Conservation (phyloP, 2,888 invertebrate genomes). For the Ommatoiulus sabulosus region DNA sequence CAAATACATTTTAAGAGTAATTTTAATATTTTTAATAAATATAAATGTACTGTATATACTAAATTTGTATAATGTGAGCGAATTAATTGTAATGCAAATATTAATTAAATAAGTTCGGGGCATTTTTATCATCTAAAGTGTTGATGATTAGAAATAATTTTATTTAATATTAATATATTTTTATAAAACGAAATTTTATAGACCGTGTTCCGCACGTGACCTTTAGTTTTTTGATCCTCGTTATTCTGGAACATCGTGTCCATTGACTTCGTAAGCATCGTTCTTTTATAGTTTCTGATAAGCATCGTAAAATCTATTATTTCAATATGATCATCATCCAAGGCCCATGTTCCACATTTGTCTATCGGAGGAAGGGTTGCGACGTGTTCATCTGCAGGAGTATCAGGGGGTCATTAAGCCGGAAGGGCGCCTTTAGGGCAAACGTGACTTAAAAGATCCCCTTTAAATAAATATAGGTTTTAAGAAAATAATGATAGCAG, state of each 20-base stretch:
- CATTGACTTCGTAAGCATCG: not conserved
- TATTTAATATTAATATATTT: too few species aligned
- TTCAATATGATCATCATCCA: not conserved
- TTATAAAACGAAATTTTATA: too few species aligned
- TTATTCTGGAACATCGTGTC: not conserved
- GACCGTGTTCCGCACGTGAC: not conserved
- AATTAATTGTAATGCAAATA: too few species aligned
- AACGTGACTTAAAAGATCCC: not conserved
- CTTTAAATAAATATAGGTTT: conserved; percentile 10
- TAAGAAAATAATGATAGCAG: not conserved
- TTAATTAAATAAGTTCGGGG: too few species aligned
- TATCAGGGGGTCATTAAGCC: conserved; percentile 8
- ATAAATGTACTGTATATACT: too few species aligned
- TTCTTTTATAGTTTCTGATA: not conserved
- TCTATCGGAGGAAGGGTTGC: not conserved
- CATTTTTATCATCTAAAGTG: too few species aligned
- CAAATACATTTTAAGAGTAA: too few species aligned
- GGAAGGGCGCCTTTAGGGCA: not conserved
- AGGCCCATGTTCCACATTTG: not conserved
- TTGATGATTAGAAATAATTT: too few species aligned
- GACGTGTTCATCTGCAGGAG: not conserved
- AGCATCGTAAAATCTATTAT: not conserved
- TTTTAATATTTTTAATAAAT: too few species aligned
- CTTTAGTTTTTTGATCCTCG: not conserved
- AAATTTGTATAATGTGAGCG: too few species aligned